Conservation (phyloP, 2,888 invertebrate genomes). For the Myopa tessellatipennis region DNA sequence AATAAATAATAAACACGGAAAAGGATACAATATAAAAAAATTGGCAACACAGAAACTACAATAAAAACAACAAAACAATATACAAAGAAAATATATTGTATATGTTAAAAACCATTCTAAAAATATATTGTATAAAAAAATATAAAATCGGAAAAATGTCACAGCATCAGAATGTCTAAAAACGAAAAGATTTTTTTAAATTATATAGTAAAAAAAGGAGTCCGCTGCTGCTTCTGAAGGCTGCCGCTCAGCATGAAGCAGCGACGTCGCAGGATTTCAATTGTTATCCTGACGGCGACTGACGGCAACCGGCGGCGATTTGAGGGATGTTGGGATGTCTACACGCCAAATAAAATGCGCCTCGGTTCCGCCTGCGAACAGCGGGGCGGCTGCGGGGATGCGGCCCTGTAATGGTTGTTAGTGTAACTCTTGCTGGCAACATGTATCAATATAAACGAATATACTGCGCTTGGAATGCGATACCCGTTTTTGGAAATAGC, state of each 20-base stretch:
- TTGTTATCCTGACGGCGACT: not conserved
- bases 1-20: not conserved
- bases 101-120: not conserved
- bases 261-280: not conserved
- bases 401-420: not conserved
- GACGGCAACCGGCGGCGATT: not conserved
- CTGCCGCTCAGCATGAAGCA: slow-evolving; percentile 2
- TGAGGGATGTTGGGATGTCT: not conserved
- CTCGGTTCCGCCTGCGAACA: not conserved
- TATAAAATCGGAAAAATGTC: not conserved
- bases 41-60: not conserved
- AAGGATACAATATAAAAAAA: not conserved
- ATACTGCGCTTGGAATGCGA: no score
- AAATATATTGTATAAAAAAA: not conserved
- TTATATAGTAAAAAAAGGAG: no score
- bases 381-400: no score
- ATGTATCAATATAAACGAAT: no score
- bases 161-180: not conserved
- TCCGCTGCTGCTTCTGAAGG: not conserved
- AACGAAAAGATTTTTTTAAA: not conserved
- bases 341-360: slow-evolving; percentile 15
- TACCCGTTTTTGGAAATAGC: no score
- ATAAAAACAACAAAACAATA: not conserved
- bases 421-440: not conserved
- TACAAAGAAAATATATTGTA: not conserved